Percentiles rank a stretch among this genome's conserved stretches.
phyloP scores from a whole-genome alignment of 2,113 vertebrate genomes.

The Stictonetta naevosa region DNA sequence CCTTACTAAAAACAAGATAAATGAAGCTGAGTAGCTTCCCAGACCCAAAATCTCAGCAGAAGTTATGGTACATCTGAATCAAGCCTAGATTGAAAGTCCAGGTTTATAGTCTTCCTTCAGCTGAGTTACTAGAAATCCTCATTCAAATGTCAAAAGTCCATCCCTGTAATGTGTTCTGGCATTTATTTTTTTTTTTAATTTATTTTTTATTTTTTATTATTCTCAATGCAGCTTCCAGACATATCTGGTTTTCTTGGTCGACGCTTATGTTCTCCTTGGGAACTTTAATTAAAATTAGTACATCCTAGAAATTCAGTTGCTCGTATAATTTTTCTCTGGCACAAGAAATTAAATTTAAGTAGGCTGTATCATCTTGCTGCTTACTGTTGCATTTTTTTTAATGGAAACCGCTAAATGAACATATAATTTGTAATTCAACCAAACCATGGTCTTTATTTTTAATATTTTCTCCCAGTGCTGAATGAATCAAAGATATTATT shows the following conservation, averaged over 20 bases:
- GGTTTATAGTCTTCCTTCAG: neutral
- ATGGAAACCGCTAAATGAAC: neutral
- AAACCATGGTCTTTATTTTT: neutral
- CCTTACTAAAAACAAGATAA: neutral
- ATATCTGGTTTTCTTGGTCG: neutral
- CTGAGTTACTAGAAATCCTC: neutral
- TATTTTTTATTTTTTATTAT: neutral
- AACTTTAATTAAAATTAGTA: constrained; percentile 45
- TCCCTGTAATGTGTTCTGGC: neutral
- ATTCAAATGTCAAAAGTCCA: neutral
- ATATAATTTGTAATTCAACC: neutral
- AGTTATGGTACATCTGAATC: neutral
- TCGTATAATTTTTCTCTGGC: constrained; percentile 12
- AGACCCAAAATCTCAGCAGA: neutral
- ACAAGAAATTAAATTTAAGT: neutral
- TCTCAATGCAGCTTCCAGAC: neutral
- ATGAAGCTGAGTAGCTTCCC: neutral
- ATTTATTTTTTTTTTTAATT: neutral
- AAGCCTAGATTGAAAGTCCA: neutral
- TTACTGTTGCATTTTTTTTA: neutral
- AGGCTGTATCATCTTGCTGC: neutral
- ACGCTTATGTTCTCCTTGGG: constrained; percentile 9
- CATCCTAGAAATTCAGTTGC: neutral
- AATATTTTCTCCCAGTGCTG: neutral
- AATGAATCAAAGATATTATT: neutral